These are phyloP conservation scores for Brachyptera risi DNA, from an alignment of 2,888 invertebrate species.

Conservation along the genomic window DNA sequence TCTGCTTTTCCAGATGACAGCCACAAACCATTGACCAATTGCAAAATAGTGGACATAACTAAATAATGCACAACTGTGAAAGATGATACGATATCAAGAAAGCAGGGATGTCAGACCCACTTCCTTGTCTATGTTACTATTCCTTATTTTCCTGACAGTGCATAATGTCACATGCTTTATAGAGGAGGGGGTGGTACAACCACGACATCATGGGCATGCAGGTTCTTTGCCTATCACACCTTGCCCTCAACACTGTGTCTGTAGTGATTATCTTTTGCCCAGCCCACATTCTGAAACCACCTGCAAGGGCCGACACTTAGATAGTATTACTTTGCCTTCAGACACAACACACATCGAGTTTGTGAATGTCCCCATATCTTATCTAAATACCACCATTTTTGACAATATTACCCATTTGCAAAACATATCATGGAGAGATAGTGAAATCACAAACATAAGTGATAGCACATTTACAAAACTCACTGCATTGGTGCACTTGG, in stretches of 20 bases:
- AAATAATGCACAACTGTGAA: conserved; percentile 31
- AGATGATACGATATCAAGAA: conserved; percentile 29
- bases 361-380: conserved; percentile 17
- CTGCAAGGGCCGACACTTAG: conserved; percentile 26
- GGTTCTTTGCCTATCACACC: too few relatives aligned
- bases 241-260: conserved; percentile 3
- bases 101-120: conserved; percentile 26
- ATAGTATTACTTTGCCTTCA: conserved; percentile 23
- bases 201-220: too few relatives aligned
- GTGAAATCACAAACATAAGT: conserved; percentile 35
- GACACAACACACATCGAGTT: conserved; percentile 28
- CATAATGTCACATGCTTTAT: conserved; percentile 3
- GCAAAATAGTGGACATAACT: too few relatives aligned
- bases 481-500: conserved; percentile 36
- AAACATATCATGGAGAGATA: conserved; percentile 33
- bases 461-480: conserved; percentile 37
- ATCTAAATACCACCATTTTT: neutral
- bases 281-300: conserved; percentile 5
- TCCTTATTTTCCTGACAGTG: neutral
- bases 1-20: too few relatives aligned
- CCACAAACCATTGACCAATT: too few relatives aligned
- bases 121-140: conserved; percentile 12
- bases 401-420: conserved; percentile 18
- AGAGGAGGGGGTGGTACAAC: too few relatives aligned
- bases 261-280: conserved; percentile 16